Evolutionary conservation across 2,797 vertebrate genomes (phyloP).

Genomic region (Malurus leucopterus): DNA sequence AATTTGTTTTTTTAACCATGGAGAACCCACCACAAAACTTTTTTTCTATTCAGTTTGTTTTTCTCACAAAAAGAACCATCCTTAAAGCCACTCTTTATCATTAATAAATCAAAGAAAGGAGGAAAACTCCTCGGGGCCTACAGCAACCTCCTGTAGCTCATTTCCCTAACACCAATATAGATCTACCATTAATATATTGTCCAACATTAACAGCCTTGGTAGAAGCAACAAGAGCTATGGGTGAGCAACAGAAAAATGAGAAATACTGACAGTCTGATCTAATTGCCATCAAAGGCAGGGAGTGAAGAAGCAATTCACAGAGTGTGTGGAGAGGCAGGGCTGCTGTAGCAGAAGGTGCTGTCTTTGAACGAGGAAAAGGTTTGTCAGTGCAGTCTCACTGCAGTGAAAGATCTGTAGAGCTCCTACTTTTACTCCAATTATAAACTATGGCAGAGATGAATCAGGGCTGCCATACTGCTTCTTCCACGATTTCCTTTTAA

Average conservation of each 20-base stretch:
- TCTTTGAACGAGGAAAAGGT: neutral
- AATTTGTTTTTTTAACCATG: neutral
- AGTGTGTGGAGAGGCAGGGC: neutral
- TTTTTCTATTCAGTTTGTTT: neutral
- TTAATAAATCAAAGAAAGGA: constrained; percentile 48
- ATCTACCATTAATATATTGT: neutral
- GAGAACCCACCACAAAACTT: constrained; percentile 23
- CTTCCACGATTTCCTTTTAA: neutral
- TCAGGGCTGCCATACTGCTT: neutral
- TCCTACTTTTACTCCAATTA: neutral
- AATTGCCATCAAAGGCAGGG: neutral
- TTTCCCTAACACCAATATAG: neutral
- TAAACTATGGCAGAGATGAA: neutral
- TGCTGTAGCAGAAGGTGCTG: neutral
- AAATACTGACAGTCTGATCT: constrained; percentile 27
- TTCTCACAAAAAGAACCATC: neutral
- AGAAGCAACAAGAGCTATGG: constrained; percentile 36
- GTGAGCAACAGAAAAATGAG: neutral
- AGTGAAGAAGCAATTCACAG: constrained; percentile 4
- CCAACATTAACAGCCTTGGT: constrained; percentile 5
- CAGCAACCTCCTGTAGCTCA: constrained; percentile 36
- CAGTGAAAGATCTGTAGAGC: neutral
- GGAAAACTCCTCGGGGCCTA: constrained; percentile 24
- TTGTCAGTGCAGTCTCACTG: neutral
- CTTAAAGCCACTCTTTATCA: constrained; percentile 31